Base-by-base conservation (phyloP, 2,113 vertebrate species). In the Perca schrenkii region DNA sequence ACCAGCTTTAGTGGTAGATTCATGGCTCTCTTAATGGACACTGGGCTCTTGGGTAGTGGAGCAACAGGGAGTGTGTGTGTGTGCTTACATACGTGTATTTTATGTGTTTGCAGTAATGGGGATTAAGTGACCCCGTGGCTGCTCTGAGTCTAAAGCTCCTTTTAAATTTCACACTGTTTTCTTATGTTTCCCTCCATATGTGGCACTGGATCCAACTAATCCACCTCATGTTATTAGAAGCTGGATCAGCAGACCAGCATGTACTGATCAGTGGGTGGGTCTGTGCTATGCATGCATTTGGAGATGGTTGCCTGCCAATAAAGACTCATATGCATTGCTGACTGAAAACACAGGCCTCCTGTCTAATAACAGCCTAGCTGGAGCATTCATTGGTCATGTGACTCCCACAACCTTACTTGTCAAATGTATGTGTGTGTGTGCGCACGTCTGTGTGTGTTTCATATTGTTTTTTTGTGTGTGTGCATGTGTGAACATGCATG, bases 11-110 rank as follows among this genome's bases (percentile, higher is more conserved):
- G 92, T 86, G 77, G 77, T 70, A 81, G 86, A 90, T 94, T 94
- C 92, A 93, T 90, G 89, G 70, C 86, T 89, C 85, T 91, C 84
- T 87, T 92, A 94, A 94, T 93, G 91, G 93, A 93, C 91, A 88
- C 69, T 66, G 80, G 79, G 87, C 82, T 88, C 73, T 79, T 66
- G 80, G 83, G 80, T 79, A 66, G 85, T 84, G 61, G 47, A 78
- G 86, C 74, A 77, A 84, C 78, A 81, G 68, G 46, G 74, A 49
- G 74, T 66, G 16, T 52, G 25, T 78, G 25, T 78, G 75, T 65
- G 73, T 43, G 69, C 79, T 79, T 84, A 79, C 71, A 73, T 81
- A 52, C 85, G 81, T 85, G 82, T 79, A 70, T 89, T 90, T 89
- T 90, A 80, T 86, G 90, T 86, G 90, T 77, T 74, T 75, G 89